A percentile compares a stretch with the other conserved stretches of the same genome.
Conservation (phyloP, 2,888 invertebrate genomes). For the Melanostoma mellinum region DNA sequence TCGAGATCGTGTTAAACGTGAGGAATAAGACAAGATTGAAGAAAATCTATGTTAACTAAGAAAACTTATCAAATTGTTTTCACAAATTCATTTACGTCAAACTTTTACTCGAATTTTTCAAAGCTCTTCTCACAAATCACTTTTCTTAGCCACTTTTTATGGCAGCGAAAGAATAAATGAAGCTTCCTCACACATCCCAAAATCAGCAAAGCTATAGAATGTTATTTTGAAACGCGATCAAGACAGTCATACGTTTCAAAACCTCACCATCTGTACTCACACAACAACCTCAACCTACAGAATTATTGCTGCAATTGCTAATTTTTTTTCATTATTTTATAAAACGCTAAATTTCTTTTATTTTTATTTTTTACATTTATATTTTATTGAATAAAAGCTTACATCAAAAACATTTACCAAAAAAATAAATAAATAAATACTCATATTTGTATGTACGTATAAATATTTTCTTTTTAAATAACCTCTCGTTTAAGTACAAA, state of each 20-base stretch:
- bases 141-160: no score
- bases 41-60: no score
- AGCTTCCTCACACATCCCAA: no score
- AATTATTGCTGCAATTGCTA: constrained; percentile 5
- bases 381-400: constrained; percentile 26
- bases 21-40: no score
- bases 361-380: constrained; percentile 12
- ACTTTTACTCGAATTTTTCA: no score
- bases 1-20: no score
- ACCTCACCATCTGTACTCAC: neutral
- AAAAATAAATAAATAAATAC: constrained; percentile 2
- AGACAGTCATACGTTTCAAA: neutral
- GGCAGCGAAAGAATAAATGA: no score
- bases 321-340: constrained; percentile 33
- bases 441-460: neutral
- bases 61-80: no score
- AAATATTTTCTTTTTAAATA: constrained; percentile 19
- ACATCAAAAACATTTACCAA: constrained; percentile 33
- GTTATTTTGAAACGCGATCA: neutral
- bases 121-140: no score
- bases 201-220: neutral
- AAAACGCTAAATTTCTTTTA: constrained; percentile 43
- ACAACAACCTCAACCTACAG: no score
- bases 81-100: no score
- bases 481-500: neutral